These are phyloP conservation scores for Hypomecis atomaria DNA, from an alignment of 2,888 invertebrate species.

Conservation along the genomic window DNA sequence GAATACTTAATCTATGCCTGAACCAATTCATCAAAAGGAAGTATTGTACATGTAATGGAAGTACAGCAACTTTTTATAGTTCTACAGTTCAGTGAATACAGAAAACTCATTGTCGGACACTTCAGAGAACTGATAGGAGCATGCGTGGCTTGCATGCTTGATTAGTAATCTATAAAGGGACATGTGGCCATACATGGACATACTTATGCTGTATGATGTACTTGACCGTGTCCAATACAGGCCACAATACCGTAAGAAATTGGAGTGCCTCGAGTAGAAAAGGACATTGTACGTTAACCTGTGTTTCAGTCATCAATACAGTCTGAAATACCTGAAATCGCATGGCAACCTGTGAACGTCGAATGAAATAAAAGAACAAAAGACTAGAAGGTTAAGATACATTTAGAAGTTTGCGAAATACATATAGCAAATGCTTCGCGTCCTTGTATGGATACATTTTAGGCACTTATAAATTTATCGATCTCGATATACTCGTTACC, in stretches of 20 bases:
- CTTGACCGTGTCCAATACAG: slow-evolving; percentile 75
- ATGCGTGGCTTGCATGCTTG: slow-evolving; percentile 42
- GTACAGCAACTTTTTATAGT: slow-evolving; percentile 38
- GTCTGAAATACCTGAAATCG: slow-evolving; percentile 45
- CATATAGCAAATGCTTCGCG: no score
- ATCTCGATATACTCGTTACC: no score
- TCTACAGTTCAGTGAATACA: slow-evolving; percentile 44
- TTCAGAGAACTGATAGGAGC: slow-evolving; percentile 66
- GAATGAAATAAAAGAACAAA: background rate
- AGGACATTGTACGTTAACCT: slow-evolving; percentile 51
- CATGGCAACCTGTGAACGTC: background rate
- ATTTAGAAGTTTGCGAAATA: background rate
- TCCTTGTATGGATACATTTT: no score
- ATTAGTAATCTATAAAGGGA: slow-evolving; percentile 62
- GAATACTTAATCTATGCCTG: slow-evolving; percentile 2
- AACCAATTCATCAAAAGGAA: slow-evolving; percentile 14
- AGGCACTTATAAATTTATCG: no score
- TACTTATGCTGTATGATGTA: slow-evolving; percentile 41
- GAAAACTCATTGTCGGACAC: slow-evolving; percentile 40
- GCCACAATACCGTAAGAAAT: slow-evolving; percentile 49
- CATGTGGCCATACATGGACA: slow-evolving; percentile 18
- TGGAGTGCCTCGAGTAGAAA: slow-evolving; percentile 56
- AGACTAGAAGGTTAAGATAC: background rate
- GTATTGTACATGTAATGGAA: slow-evolving; percentile 3
- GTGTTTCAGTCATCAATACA: slow-evolving; percentile 51